Base-by-base conservation (phyloP, 2,888 invertebrate genomes). In the Hecatera dysodea region DNA sequence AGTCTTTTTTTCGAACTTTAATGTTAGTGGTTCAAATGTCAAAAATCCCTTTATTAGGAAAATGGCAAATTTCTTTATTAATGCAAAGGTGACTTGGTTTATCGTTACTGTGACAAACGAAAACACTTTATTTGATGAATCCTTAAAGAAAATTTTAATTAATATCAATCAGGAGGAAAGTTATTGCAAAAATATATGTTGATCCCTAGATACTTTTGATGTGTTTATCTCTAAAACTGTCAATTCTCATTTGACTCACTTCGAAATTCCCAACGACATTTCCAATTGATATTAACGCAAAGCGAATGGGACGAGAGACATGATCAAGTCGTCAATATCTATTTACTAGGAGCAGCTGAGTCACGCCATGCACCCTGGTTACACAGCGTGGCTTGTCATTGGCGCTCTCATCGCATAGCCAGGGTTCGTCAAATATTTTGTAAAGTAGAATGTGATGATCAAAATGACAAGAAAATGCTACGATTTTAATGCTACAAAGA, bases 301-400 rank as follows among this genome's bases (percentile, higher is more conserved):
- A 68, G 39, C 67, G 66, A 76, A 70, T 59, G 52, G 52, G 56
- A 53, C 44, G 56, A 55, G 42, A 67, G 64, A 73, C 67, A 60
- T 66, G 60, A 82, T 80, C 68, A 76, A 74, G 72, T 74, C 74
- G 72, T 81, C 78, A 76, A 78, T 82, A 75, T 65, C 53, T 71
- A 80, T 82, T 80, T 65, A 73, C 67, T 72, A 72, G 36, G 57
- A 73, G 61, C 48, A 60, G 56, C 70, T 78, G 82, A 84, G 71
- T 85, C 80, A 85, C 74, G 66, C 53, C 36, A 71, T 82, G 81
- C 70, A 79, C 72, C 67, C 48, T 71, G 67, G 67, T 44, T 55
- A 50, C 61, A 70, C 29, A 59, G 68, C 42, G 29, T 62, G 67
- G 19, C 44, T 33, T 50, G 57, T 67, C 64, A 80, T 75, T 73